Base-by-base conservation (phyloP, 2,888 invertebrate genomes). In the Sphaerophoria taeniata region DNA sequence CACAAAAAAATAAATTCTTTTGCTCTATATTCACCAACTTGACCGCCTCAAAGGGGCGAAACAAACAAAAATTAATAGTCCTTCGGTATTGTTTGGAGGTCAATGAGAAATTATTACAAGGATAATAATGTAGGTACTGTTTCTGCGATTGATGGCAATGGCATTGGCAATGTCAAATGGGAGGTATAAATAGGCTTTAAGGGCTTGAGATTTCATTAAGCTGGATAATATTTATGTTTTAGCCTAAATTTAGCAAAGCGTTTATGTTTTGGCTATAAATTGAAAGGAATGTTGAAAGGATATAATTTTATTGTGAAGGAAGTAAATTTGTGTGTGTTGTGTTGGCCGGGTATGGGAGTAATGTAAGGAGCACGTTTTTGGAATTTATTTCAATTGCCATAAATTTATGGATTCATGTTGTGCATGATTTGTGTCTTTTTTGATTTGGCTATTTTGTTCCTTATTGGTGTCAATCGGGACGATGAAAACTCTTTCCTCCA, bases 91-190 rank as follows among this genome's bases (percentile, higher is more conserved):
- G 9, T 43, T 58, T 58, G 58, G 4, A 58, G 39, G 58, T 58
- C 58, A 58, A 58, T 39, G 39, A 12, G 58, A 58, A 58, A 58
- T 58, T 39, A 58, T 58, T 58, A 39, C 16, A 53, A 53, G 16
- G 11, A 24, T 9, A 24, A 24, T 9, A 24, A 6, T 5, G 16
- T 16, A 16, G 2, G 34, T 4, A 36, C 34, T 4, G 14, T 24
- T n/a, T 39, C 36, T 39, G 11, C 16, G 12, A 6, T 24, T 24
- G 24, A 24, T 24, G 24, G 24, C 24, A 24, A 24, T 24, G 24
- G 24, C 24, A 43, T 7, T 43, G 12, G 14, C 16, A 39, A 39
- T 58, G 58, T 39, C 39, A 36, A 39, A 39, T 58, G 9, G 14
- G 56, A 39, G 11, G 36, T 36, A 56, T 56, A 56, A 56, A 58